Base-by-base conservation (phyloP, 2,113 vertebrate species). In the Raja brachyura region DNA sequence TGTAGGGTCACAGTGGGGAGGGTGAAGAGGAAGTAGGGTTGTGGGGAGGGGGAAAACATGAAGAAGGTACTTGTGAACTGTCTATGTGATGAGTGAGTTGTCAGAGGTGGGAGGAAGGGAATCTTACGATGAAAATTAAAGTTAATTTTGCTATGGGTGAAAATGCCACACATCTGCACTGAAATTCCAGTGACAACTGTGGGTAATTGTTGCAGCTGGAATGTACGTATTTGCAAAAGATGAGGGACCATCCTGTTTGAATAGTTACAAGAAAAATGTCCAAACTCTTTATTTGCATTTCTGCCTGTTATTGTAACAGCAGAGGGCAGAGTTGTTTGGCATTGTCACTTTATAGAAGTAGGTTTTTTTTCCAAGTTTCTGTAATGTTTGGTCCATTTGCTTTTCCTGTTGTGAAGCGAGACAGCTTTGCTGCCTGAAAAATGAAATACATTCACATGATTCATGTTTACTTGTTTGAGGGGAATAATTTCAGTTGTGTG, bases 291-390 rank as follows among this genome's bases (percentile, higher is more conserved):
- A 5, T 85, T 25, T 14, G 56, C 9, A 5, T 88, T 63, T 61
- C 56, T 28, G 54, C 59, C 81, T 66, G 9, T 63, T 61, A 63
- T 31, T 86, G 11, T 18, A 13, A 74, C 90, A 92, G 90, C n/a
- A 92, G 90, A 92, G 90, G 90, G 90, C 90, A 92, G 90, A 74
- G 33, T 92, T 54, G 66, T 22, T 0, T 54, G 11, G 20, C 70
- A 13, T 5, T 48, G 39, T 70, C 22, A 54, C 14, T 48, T 92
- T 9, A 22, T 73, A 48, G 16, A 92, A 92, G 22, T 31, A 8
- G 25, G 31, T 59, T 85, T 28, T 63, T 2, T 14, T 14, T 13
- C 1, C 1, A 68, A 39, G n/a, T 18, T 68, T 11, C 28, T 48
- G 48, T 4, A 70, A 11, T 92, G n/a, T 88, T 73, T 68, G n/a